Conservation (phyloP, 1,140 invertebrate species). For the Amyelois transitella region DNA sequence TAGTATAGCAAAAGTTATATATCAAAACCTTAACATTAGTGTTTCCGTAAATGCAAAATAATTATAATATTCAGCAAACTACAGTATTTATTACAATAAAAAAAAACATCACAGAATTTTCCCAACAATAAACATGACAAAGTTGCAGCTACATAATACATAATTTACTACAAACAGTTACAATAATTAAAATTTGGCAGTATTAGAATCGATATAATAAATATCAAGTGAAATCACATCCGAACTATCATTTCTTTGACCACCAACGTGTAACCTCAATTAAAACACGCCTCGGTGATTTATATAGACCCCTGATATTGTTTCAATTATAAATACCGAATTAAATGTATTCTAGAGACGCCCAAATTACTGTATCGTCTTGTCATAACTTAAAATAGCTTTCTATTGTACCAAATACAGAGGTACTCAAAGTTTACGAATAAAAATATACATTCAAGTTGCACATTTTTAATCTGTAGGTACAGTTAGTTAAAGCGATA, state of each 20-base stretch:
- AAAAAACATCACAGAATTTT: no score
- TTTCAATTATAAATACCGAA: slow-evolving; percentile 68
- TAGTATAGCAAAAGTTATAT: no score
- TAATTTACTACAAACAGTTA: slow-evolving; percentile 14
- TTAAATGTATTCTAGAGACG: slow-evolving; percentile 51
- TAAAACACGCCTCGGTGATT: slow-evolving; percentile 44
- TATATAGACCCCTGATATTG: slow-evolving; percentile 52
- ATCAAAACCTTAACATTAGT: no score
- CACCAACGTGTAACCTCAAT: slow-evolving; percentile 50
- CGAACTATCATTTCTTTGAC: slow-evolving; percentile 13
- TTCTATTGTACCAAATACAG: slow-evolving; percentile 29
- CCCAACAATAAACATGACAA: no score
- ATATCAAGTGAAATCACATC: neutral
- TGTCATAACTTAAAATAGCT: slow-evolving; percentile 36
- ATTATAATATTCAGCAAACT: no score
- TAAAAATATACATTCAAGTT: no score
- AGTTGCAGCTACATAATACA: neutral
- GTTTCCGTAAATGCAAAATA: no score
- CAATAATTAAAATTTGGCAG: slow-evolving; percentile 25
- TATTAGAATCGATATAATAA: neutral
- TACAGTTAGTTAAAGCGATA: no score
- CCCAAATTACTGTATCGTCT: slow-evolving; percentile 56
- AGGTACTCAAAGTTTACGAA: neutral
- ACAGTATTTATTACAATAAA: no score
- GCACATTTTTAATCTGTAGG: no score